Conservation (phyloP, 2,888 invertebrate species). For the Stramonita haemastoma region DNA sequence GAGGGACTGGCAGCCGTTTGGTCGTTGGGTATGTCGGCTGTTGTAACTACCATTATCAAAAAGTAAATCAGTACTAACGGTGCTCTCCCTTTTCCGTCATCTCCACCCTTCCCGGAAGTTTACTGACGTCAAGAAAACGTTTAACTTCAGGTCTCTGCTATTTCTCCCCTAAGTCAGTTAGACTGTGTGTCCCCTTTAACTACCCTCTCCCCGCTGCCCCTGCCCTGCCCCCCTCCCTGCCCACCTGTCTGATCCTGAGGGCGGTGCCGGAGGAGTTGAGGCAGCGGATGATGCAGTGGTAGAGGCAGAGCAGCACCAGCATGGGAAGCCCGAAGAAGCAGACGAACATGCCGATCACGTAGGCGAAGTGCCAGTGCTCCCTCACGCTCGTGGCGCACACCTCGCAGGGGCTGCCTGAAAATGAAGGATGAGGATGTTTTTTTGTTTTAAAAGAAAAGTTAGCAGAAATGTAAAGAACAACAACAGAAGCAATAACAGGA, state of each 20-base stretch:
- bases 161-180: not conserved
- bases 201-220: not conserved
- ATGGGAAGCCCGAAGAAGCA: constrained; percentile 92
- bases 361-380: constrained; percentile 87
- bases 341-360: constrained; percentile 88
- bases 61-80: no score
- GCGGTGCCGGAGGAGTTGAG: not conserved
- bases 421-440: no score
- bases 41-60: no score
- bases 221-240: not conserved
- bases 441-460: no score
- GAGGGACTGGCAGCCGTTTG: no score
- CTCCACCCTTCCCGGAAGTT: no score
- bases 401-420: constrained; percentile 18
- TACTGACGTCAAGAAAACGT: not conserved
- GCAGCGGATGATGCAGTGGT: constrained; percentile 79
- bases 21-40: no score
- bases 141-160: not conserved
- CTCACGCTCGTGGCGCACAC: constrained; percentile 67
- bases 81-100: no score
- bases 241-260: not conserved
- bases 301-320: constrained; percentile 87
- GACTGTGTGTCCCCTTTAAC: not conserved
- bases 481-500: no score
- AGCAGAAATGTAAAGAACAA: no score